Conservation (phyloP, 2,113 vertebrate genomes). For the Mirza zaza region DNA sequence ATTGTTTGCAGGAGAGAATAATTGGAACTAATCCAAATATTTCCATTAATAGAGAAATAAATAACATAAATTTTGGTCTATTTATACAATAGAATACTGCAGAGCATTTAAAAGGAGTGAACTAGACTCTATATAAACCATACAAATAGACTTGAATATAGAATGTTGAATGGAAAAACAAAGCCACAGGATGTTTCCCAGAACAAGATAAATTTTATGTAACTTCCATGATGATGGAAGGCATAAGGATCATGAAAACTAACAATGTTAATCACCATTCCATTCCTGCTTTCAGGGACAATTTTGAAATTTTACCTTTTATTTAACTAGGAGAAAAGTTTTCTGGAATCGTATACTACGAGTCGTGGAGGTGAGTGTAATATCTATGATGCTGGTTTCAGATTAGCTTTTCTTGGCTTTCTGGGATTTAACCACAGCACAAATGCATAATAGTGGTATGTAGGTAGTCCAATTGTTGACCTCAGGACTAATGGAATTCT, state of each 20-base stretch:
- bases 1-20: neutral
- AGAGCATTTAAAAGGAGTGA: neutral
- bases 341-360: neutral
- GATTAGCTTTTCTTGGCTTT: neutral
- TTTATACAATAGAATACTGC: neutral
- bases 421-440: neutral
- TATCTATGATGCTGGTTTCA: neutral
- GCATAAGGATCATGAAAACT: neutral
- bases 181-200: neutral
- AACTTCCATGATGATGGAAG: neutral
- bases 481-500: neutral
- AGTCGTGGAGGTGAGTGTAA: neutral
- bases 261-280: neutral
- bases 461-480: neutral
- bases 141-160: neutral
- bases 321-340: neutral
- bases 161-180: neutral
- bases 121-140: neutral
- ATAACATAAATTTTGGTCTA: neutral
- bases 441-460: neutral
- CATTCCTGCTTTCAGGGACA: neutral
- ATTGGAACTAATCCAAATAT: neutral
- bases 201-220: neutral
- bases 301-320: neutral
- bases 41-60: neutral